Base-by-base conservation (phyloP, 2,113 vertebrate genomes). In the Corynorhinus townsendii region DNA sequence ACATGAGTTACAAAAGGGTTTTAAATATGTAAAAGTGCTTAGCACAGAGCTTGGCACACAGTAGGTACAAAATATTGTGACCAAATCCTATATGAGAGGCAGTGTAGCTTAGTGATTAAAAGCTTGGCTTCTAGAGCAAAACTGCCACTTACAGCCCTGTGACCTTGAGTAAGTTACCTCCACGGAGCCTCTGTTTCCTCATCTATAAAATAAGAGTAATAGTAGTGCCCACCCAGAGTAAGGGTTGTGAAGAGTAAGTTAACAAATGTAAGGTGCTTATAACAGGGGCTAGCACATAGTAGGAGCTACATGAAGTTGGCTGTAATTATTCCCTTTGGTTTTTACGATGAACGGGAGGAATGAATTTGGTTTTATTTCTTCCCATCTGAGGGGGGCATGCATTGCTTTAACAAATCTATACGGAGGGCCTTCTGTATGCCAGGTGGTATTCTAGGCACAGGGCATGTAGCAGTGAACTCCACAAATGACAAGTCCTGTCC, bases 231-330 rank as follows among this genome's bases (percentile, higher is more conserved):
- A 79, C 56, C 49, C 45, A 11, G 28, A 26, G 59, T 62, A 28
- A 28, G 33, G 49, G 73, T 11, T 71, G 10, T 14, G n/a, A 84
- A 72, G 33, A 45, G 38, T 19, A 52, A 73, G 35, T 35, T 16
- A 49, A 45, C 22, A 82, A 62, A 56, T 4, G 19, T 33, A 19
- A 84, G n/a, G 59, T 45, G 54, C n/a, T 81, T 49, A 0, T 2
- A 35, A 69, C 2, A 8, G 20, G 12, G 16, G 35, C 38, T 0
- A 15, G 62, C 4, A 1, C 22, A 17, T 0, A 24, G 11, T 1
- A 7, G 72, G 47, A 72, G 73, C 38, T 6, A 26, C 69, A 28
- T 19, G 0, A 11, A 20, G 9, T n/a, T 20, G 11, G 30, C 54
- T 38, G 7, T 22, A 7, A 28, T 35, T 38, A 62, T 43, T 17